Evolutionary conservation across 2,113 vertebrate genomes (phyloP).

Genomic region (human): DNA sequence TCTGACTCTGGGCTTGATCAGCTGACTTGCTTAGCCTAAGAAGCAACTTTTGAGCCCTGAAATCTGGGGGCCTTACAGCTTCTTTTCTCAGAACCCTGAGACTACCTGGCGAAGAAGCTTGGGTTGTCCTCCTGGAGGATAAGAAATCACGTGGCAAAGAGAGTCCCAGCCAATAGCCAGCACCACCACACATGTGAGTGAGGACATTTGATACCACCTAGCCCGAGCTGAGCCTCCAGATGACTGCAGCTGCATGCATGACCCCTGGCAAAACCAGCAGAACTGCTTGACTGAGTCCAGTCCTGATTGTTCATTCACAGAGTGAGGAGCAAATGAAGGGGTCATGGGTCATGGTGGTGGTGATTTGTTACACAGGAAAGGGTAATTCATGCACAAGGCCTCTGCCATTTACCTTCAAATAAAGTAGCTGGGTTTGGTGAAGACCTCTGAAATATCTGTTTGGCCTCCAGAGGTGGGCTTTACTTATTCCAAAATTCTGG

Average conservation of each 20-base stretch:
- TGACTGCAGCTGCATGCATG: no score
- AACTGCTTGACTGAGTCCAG: neutral
- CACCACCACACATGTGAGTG: no score
- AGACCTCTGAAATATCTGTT: neutral
- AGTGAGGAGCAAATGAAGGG: neutral
- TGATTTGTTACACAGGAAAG: neutral
- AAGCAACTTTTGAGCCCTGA: neutral
- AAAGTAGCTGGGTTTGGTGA: neutral
- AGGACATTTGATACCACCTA: neutral
- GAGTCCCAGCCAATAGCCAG: neutral
- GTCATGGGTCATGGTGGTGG: accelerated
- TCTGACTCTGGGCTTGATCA: neutral
- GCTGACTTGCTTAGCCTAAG: neutral
- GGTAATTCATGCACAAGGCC: neutral
- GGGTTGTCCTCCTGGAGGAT: neutral
- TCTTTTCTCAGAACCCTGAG: neutral
- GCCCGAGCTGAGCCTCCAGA: neutral
- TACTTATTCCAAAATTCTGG: neutral
- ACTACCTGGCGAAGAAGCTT: neutral
- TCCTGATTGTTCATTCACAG: neutral
- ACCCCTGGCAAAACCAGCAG: neutral
- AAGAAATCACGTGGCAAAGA: neutral
- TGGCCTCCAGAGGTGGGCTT: neutral
- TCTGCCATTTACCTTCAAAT: neutral
- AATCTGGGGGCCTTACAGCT: neutral